phyloP scores from a whole-genome alignment of 2,113 vertebrate genomes.

The Spilogale gracilis region DNA sequence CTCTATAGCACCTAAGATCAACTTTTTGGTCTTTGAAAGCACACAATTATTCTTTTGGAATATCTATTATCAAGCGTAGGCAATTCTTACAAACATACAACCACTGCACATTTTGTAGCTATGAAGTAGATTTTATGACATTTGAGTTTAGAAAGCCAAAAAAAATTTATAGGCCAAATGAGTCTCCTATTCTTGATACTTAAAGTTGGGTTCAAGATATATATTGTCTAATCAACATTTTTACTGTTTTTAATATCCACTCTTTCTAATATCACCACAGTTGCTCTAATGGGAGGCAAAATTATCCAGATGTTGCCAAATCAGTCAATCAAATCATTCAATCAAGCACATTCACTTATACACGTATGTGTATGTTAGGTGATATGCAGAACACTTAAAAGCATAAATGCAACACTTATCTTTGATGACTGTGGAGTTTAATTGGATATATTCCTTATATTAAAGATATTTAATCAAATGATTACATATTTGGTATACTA shows the following conservation, averaged over 20 bases:
- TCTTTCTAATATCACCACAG: constrained; percentile 24
- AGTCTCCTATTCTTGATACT: constrained; percentile 47
- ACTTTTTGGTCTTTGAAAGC: not conserved
- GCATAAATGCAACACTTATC: not conserved
- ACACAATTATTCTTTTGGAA: not conserved
- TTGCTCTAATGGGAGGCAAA: constrained; percentile 41
- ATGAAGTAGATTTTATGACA: constrained; percentile 57
- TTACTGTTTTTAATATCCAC: constrained; percentile 67
- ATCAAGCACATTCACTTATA: not conserved
- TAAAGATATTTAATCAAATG: constrained; percentile 13
- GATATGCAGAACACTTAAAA: not conserved
- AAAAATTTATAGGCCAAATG: constrained; percentile 70
- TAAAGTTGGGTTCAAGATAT: constrained; percentile 60
- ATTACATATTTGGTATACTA: not conserved
- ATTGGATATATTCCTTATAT: not conserved
- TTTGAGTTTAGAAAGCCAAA: constrained; percentile 62
- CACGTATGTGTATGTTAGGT: not conserved
- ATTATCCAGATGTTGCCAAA: constrained; percentile 49
- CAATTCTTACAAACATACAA: constrained; percentile 19
- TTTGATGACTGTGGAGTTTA: not conserved
- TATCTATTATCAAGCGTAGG: not conserved
- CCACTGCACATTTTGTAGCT: constrained; percentile 20
- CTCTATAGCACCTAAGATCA: not conserved
- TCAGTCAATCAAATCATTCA: constrained; percentile 36
- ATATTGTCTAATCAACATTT: constrained; percentile 65